Percentiles rank a stretch among this genome's conserved stretches.
Conservation (phyloP, 2,888 invertebrate species). For the Bembecia ichneumoniformis region DNA sequence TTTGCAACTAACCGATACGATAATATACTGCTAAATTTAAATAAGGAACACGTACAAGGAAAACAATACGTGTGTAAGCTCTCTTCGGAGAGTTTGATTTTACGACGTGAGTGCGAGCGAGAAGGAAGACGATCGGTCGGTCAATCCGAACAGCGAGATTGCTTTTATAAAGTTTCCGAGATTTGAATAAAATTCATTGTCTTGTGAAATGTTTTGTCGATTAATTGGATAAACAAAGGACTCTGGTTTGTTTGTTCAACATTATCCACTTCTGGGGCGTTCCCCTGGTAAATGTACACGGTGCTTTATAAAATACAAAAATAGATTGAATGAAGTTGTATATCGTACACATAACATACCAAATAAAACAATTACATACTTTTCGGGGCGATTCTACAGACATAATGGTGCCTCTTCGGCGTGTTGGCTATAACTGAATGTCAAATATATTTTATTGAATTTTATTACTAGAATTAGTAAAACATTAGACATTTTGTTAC, state of each 20-base stretch:
- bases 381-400: too few relatives aligned
- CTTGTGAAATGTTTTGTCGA: conserved; percentile 27
- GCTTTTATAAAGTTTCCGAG: conserved; percentile 30
- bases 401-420: too few relatives aligned
- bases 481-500: too few relatives aligned
- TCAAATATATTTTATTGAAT: too few relatives aligned
- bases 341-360: too few relatives aligned
- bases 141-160: conserved; percentile 24
- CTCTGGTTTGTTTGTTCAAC: conserved; percentile 9
- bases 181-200: conserved; percentile 34
- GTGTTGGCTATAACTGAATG: too few relatives aligned
- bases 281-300: background rate
- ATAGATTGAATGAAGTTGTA: background rate
- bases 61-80: too few relatives aligned
- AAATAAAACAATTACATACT: too few relatives aligned
- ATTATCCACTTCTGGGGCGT: background rate
- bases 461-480: too few relatives aligned
- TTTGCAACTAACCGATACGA: too few relatives aligned
- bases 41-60: too few relatives aligned
- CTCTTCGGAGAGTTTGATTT: background rate
- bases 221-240: conserved; percentile 36
- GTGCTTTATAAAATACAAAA: background rate
- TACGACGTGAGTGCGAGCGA: conserved; percentile 18
- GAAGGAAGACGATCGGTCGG: conserved; percentile 15
- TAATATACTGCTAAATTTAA: too few relatives aligned